phyloP scores from a whole-genome alignment of 2,113 vertebrate genomes.

The Neofelis nebulosa region DNA sequence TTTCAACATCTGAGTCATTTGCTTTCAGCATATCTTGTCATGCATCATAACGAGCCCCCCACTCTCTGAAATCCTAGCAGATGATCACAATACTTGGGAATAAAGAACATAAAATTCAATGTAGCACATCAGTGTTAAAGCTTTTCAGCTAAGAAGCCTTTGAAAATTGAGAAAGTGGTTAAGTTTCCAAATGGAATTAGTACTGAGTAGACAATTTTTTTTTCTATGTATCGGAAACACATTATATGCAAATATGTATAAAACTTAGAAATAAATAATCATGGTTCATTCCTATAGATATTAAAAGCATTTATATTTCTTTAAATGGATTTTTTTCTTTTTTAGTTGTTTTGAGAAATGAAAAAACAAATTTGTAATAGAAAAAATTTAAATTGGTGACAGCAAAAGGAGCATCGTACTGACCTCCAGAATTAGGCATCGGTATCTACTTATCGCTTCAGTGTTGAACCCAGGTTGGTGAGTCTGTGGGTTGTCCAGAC shows the following conservation, averaged over 20 bases:
- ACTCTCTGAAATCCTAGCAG: not conserved
- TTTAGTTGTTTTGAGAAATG: not conserved
- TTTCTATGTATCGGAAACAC: not conserved
- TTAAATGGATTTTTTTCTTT: not conserved
- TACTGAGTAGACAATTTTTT: not conserved
- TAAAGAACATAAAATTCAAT: not conserved
- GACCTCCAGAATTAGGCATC: not conserved
- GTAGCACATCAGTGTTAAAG: not conserved
- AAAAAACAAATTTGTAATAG: not conserved
- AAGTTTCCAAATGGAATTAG: not conserved
- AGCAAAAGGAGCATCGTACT: not conserved
- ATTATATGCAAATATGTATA: not conserved
- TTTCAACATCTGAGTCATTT: conserved; percentile 38
- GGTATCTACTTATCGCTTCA: not conserved
- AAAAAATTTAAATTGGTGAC: not conserved
- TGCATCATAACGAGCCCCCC: not conserved
- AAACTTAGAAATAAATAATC: not conserved
- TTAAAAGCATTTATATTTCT: not conserved
- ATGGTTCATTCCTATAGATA: not conserved
- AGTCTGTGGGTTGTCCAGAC: not conserved
- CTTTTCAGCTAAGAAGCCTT: not conserved
- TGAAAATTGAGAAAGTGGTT: not conserved
- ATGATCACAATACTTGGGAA: not conserved
- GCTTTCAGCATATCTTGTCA: not conserved
- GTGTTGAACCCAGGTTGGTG: not conserved